A percentile compares a stretch with the other conserved stretches of the same genome.
Evolutionary conservation across 1,140 invertebrate genomes (phyloP).

Genomic region (Kradibia gibbosae): DNA sequence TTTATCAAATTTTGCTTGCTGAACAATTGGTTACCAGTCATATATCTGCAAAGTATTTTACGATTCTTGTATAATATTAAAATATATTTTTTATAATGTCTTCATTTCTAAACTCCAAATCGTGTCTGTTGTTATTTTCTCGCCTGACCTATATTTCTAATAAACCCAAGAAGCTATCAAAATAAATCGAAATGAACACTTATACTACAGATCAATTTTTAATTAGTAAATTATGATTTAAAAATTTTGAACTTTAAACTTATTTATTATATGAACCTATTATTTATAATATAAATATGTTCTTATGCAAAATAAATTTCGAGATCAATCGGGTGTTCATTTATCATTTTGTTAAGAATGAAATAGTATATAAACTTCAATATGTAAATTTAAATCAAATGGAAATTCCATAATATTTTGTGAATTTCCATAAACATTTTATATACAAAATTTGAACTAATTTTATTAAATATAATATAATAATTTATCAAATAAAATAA

Average conservation of each 20-base stretch:
- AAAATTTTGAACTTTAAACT: not conserved
- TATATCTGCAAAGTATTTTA: not conserved
- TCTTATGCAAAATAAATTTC: no score
- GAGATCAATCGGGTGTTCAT: no score
- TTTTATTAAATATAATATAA: no score
- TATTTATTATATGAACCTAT: not conserved
- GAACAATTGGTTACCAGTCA: no score
- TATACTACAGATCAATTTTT: not conserved
- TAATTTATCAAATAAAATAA: no score
- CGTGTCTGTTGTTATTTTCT: not conserved
- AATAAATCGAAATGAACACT: not conserved
- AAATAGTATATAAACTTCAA: no score
- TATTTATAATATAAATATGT: not conserved
- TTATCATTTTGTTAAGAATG: no score
- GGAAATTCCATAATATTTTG: no score
- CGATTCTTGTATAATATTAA: not conserved
- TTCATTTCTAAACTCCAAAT: not conserved
- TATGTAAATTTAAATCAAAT: no score
- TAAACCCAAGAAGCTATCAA: not conserved
- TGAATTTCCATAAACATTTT: no score
- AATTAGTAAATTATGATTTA: not conserved
- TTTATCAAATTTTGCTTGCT: no score
- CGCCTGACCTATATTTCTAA: not conserved
- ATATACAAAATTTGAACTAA: no score
- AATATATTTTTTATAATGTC: not conserved